A percentile compares a stretch with the other conserved stretches of the same genome.
These are phyloP conservation scores for Tetramorium simillimum DNA, from an alignment of 1,140 invertebrate species.

Conservation along the genomic window DNA sequence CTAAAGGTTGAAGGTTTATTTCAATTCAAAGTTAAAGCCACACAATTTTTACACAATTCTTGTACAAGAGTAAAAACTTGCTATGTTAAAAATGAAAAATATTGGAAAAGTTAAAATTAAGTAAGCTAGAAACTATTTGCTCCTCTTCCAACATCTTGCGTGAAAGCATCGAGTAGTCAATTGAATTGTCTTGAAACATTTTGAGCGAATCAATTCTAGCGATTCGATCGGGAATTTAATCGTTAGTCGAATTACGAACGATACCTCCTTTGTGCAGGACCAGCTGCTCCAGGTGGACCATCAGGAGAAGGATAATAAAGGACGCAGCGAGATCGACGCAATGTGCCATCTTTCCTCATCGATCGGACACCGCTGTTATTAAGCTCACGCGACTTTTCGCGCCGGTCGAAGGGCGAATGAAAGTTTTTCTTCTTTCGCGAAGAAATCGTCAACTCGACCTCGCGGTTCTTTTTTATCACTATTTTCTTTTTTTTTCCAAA, in stretches of 20 bases:
- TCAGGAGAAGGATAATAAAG: constrained; percentile 53
- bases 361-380: constrained; percentile 13
- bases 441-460: background rate
- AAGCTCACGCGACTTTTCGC: background rate
- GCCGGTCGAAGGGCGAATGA: background rate
- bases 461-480: background rate
- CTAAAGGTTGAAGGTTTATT: background rate
- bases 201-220: background rate
- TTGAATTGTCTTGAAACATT: background rate
- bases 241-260: background rate
- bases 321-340: constrained; percentile 25
- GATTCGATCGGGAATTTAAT: background rate
- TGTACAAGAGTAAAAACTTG: background rate
- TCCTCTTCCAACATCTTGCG: background rate
- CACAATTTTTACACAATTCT: background rate
- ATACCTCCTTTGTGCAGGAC: constrained; percentile 60
- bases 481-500: background rate
- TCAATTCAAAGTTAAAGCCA: background rate
- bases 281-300: constrained; percentile 53
- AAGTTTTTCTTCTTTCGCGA: background rate
- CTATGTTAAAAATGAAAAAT: background rate
- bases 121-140: background rate
- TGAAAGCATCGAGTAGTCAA: background rate
- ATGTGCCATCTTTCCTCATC: constrained; percentile 57
- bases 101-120: background rate